Percentiles rank a stretch among this genome's conserved stretches.
phyloP scores from a whole-genome alignment of 2,888 invertebrate genomes.

The Hypselothyrea guttata region DNA sequence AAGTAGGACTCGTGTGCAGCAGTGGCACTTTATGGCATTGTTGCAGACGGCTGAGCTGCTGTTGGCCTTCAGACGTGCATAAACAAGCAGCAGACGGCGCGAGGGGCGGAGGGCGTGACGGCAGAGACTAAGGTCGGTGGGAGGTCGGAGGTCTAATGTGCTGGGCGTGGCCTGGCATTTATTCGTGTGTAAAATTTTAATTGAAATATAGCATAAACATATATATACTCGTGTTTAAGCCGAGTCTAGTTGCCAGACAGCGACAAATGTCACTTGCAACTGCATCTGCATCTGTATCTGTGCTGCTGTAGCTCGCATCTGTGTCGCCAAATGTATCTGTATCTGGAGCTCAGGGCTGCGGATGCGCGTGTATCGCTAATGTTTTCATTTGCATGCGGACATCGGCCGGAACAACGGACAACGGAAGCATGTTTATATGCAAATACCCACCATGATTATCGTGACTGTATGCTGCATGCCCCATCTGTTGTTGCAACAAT shows the following conservation, averaged over 20 bases:
- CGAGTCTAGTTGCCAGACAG: conserved; percentile 6
- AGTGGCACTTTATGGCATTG: conserved; percentile 45
- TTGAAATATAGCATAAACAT: conserved; percentile 69
- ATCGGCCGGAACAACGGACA: conserved; percentile 20
- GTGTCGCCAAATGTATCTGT: conserved; percentile 30
- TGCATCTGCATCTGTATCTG: conserved; percentile 30
- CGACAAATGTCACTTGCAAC: conserved; percentile 53
- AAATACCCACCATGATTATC: conserved; percentile 69
- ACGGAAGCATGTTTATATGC: conserved; percentile 67
- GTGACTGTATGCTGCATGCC: conserved; percentile 21
- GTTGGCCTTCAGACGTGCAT: conserved; percentile 68
- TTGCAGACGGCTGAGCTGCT: conserved; percentile 29
- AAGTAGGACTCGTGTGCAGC: conserved; percentile 5
- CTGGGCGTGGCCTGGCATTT: conserved; percentile 70
- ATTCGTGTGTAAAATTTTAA: conserved; percentile 75
- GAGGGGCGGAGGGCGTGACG: neutral
- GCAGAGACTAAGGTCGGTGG: conserved; percentile 5
- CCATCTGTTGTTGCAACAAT: conserved; percentile 39
- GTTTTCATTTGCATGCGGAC: conserved; percentile 73
- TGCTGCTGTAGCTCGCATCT: conserved; percentile 1
- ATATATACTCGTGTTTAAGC: conserved; percentile 49
- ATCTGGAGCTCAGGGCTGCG: conserved; percentile 22
- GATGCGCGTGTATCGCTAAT: conserved; percentile 66
- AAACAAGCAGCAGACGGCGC: conserved; percentile 52
- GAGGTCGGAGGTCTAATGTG: conserved; percentile 49